These are phyloP conservation scores for Tretioscincus oriximinensis DNA, from an alignment of 2,113 vertebrate genomes.

Conservation along the genomic window DNA sequence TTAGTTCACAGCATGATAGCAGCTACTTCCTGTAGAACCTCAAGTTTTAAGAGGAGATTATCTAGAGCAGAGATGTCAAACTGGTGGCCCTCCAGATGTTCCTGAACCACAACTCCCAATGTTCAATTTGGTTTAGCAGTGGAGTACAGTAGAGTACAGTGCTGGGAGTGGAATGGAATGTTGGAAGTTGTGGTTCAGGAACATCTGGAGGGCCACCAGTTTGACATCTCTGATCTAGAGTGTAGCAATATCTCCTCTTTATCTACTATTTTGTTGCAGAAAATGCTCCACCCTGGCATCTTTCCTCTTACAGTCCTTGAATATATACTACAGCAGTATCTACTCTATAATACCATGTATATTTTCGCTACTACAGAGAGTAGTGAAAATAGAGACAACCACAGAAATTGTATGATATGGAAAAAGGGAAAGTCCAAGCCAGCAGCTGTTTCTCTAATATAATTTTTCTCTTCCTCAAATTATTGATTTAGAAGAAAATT, in stretches of 20 bases:
- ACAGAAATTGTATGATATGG: background rate
- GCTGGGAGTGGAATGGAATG: too few species aligned
- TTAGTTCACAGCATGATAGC: background rate
- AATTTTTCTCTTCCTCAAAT: background rate
- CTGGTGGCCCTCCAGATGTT: too few species aligned
- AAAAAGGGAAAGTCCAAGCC: background rate
- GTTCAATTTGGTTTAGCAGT: too few species aligned
- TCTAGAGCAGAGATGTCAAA: too few species aligned
- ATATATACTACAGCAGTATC: background rate
- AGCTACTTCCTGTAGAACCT: background rate
- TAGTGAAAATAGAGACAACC: background rate
- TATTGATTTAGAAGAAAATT: background rate
- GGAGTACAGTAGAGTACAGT: too few species aligned
- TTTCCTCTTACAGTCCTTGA: background rate
- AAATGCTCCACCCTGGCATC: background rate
- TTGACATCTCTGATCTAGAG: too few species aligned
- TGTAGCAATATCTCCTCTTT: background rate
- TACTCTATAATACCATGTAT: too few species aligned
- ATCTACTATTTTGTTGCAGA: background rate
- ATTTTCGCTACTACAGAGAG: too few species aligned
- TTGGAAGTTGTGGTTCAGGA: too few species aligned
- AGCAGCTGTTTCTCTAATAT: background rate
- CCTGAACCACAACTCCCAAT: too few species aligned
- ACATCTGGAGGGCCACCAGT: too few species aligned
- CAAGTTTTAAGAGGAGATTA: background rate